Conservation (phyloP, 2,888 invertebrate genomes). For the Neelides folsomi region DNA sequence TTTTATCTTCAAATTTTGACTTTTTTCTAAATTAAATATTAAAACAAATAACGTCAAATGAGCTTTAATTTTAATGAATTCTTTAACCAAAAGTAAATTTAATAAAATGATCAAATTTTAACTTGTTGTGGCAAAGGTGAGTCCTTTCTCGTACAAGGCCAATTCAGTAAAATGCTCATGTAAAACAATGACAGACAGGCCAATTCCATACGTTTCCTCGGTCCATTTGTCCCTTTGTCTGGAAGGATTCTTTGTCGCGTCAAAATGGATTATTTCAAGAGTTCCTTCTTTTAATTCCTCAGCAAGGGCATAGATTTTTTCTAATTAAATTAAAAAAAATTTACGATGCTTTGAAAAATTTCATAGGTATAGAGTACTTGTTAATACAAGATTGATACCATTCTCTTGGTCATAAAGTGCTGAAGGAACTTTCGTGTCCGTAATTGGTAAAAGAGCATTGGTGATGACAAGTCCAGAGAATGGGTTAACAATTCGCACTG, state of each 20-base stretch:
- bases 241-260: slow-evolving; percentile 24
- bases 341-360: slow-evolving; percentile 5
- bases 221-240: slow-evolving; percentile 23
- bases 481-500: slow-evolving; percentile 26
- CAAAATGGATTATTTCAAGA: slow-evolving; percentile 22
- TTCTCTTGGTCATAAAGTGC: too few species aligned
- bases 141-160: slow-evolving; percentile 18
- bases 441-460: slow-evolving; percentile 1
- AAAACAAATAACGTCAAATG: neutral
- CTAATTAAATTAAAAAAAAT: neutral
- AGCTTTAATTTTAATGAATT: too few species aligned
- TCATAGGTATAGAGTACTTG: slow-evolving; percentile 5
- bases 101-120: too few species aligned
- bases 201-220: slow-evolving; percentile 18
- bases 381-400: too few species aligned
- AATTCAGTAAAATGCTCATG: slow-evolving; percentile 25
- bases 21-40: neutral
- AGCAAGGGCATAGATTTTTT: slow-evolving; percentile 6
- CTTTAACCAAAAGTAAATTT: too few species aligned
- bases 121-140: too few species aligned
- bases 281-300: neutral
- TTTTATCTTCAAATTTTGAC: too few species aligned
- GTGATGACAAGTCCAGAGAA: neutral
- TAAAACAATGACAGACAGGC: slow-evolving; percentile 22
- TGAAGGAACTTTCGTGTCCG: slow-evolving; percentile 3